phyloP scores from a whole-genome alignment of 2,888 invertebrate species.

The Torymus tubicola region DNA sequence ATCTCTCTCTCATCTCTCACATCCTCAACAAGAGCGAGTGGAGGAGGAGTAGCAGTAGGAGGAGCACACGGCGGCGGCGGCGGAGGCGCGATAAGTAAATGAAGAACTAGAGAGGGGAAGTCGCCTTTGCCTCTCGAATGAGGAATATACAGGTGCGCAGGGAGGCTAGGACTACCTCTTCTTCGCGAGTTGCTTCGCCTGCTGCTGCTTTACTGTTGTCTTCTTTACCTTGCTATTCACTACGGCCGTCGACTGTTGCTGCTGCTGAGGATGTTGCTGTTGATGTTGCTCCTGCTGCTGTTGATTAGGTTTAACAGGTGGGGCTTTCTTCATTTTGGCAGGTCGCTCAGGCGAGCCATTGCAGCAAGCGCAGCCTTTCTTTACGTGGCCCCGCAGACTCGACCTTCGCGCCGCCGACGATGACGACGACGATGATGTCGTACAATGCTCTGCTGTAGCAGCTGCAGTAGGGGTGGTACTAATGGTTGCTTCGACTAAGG shows the following conservation, averaged over 20 bases:
- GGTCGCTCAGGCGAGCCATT: conserved; percentile 79
- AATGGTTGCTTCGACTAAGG: too few relatives aligned
- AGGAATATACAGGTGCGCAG: conserved; percentile 50
- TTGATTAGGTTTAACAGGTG: conserved; percentile 13
- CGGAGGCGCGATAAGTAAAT: background rate
- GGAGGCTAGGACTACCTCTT: conserved; percentile 73
- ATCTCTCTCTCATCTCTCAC: too few relatives aligned
- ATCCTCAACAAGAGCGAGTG: conserved; percentile 39
- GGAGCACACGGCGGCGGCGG: too few relatives aligned
- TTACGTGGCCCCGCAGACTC: conserved; percentile 80
- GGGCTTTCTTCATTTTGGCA: conserved; percentile 71
- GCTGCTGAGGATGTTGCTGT: conserved; percentile 16
- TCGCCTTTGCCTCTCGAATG: conserved; percentile 25
- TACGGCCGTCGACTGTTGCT: background rate
- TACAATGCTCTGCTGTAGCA: conserved; percentile 34
- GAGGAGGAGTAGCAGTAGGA: background rate
- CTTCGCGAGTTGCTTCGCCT: conserved; percentile 70
- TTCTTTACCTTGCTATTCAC: conserved; percentile 1
- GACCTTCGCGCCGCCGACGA: conserved; percentile 68
- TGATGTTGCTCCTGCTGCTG: conserved; percentile 19
- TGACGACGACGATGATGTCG: conserved; percentile 34
- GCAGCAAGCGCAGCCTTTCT: conserved; percentile 82
- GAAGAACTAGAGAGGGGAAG: background rate
- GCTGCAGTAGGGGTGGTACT: too few relatives aligned
- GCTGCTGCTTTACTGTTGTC: conserved; percentile 13